These are phyloP conservation scores for Vanessa cardui DNA, from an alignment of 2,888 invertebrate genomes.

Conservation along the genomic window DNA sequence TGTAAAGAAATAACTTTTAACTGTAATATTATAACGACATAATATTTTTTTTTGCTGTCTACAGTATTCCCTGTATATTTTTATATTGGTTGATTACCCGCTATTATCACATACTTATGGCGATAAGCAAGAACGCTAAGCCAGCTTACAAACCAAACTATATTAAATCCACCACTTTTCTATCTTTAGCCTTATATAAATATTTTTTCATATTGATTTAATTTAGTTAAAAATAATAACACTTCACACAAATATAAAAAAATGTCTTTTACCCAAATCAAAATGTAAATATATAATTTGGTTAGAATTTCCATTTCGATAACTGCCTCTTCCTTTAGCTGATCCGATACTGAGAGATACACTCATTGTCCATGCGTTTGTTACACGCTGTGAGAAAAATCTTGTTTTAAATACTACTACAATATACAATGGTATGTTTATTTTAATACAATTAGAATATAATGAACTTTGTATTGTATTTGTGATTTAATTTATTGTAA, in stretches of 20 bases:
- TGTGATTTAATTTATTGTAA: constrained; percentile 21
- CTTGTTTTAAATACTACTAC: constrained; percentile 44
- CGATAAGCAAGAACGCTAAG: too few species aligned
- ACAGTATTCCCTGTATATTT: too few species aligned
- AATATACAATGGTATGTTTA: constrained; percentile 51
- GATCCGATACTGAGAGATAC: constrained; percentile 43
- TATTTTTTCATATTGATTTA: too few species aligned
- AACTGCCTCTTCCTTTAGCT: constrained; percentile 36
- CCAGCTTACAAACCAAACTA: too few species aligned
- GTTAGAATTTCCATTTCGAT: constrained; percentile 47
- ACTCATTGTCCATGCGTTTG: constrained; percentile 43
- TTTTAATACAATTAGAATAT: constrained; percentile 41
- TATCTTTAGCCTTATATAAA: too few species aligned
- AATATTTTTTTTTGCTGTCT: too few species aligned
- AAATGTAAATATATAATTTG: constrained; percentile 9
- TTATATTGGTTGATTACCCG: too few species aligned
- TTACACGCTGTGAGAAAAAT: constrained; percentile 41
- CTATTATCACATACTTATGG: too few species aligned
- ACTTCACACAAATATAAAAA: background rate
- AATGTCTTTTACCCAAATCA: constrained; percentile 16
- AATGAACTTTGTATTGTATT: constrained; percentile 43
- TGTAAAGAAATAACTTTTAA: too few species aligned
- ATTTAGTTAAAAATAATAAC: background rate
- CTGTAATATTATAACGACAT: too few species aligned
- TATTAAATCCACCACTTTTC: too few species aligned